Evolutionary conservation across 2,888 invertebrate species (phyloP).

Genomic region (Gastracanthus pulcherrimus): DNA sequence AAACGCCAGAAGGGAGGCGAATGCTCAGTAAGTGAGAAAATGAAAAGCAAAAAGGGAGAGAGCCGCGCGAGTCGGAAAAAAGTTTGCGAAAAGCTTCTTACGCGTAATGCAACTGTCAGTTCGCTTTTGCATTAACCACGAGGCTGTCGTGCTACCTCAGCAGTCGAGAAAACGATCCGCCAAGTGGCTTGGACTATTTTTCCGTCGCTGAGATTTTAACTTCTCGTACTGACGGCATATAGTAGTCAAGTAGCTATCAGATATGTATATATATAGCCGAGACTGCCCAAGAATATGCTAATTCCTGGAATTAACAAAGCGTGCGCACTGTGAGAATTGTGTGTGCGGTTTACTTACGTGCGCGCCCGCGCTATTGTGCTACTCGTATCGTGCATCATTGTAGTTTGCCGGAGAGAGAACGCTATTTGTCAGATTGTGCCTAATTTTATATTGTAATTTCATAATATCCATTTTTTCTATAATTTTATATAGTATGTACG

Average conservation of each 20-base stretch:
- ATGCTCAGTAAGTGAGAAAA: not conserved
- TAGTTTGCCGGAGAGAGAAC: too few relatives aligned
- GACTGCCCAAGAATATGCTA: not conserved
- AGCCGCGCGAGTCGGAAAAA: not conserved
- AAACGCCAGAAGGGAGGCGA: not conserved
- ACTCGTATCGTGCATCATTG: too few relatives aligned
- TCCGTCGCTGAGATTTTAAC: not conserved
- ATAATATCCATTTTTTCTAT: too few relatives aligned
- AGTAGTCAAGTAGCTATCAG: not conserved
- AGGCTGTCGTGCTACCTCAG: not conserved
- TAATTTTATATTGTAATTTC: too few relatives aligned
- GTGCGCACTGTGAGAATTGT: too few relatives aligned
- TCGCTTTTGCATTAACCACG: conserved; percentile 36
- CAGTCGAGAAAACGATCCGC: conserved; percentile 9
- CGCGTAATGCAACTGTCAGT: conserved; percentile 37
- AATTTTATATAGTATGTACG: too few relatives aligned
- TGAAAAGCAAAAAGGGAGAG: not conserved
- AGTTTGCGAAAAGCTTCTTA: conserved; percentile 40
- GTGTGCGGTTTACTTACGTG: too few relatives aligned
- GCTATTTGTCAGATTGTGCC: too few relatives aligned
- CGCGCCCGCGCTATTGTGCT: too few relatives aligned
- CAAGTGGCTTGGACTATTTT: conserved; percentile 12
- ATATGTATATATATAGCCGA: not conserved
- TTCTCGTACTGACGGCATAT: not conserved
- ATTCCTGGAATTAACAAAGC: not conserved